These are phyloP conservation scores for Caenorhabditis brenneri DNA, from an alignment of 1,140 invertebrate genomes.

Conservation along the genomic window DNA sequence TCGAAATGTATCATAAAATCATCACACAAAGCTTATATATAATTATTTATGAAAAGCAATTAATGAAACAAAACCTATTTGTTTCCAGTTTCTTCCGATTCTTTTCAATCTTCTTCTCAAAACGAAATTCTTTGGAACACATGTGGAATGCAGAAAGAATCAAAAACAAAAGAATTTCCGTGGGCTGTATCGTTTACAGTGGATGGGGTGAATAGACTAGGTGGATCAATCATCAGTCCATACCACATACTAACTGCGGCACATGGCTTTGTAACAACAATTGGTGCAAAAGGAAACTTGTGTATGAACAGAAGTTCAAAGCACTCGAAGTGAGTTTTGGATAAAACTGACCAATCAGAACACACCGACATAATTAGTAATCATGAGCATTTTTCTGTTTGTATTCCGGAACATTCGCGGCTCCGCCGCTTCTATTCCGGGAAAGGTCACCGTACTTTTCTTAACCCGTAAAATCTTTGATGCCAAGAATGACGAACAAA, in stretches of 20 bases:
- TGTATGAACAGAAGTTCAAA: background rate
- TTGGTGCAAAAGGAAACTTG: background rate
- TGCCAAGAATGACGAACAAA: no score
- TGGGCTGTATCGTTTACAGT: constrained; percentile 25
- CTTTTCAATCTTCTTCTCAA: background rate
- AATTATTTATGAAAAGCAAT: no score
- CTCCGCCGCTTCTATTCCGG: background rate
- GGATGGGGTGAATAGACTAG: constrained; percentile 24
- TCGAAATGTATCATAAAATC: no score
- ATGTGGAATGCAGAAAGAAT: constrained; percentile 3
- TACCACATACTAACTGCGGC: constrained; percentile 43
- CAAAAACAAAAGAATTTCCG: background rate
- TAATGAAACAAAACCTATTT: no score
- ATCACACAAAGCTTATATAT: no score
- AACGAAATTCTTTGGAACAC: background rate
- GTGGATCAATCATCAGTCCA: constrained; percentile 39
- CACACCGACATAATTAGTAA: no score
- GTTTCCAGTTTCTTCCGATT: background rate
- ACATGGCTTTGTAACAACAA: constrained; percentile 39
- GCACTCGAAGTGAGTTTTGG: background rate
- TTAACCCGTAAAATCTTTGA: no score
- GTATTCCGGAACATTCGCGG: no score
- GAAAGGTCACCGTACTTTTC: no score
- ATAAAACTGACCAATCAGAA: no score
- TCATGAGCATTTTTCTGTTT: no score